Evolutionary conservation across 2,797 vertebrate genomes (phyloP), one percentile per base, ranked within the genome.

Genomic region (Sebastiscus tertius): DNA sequence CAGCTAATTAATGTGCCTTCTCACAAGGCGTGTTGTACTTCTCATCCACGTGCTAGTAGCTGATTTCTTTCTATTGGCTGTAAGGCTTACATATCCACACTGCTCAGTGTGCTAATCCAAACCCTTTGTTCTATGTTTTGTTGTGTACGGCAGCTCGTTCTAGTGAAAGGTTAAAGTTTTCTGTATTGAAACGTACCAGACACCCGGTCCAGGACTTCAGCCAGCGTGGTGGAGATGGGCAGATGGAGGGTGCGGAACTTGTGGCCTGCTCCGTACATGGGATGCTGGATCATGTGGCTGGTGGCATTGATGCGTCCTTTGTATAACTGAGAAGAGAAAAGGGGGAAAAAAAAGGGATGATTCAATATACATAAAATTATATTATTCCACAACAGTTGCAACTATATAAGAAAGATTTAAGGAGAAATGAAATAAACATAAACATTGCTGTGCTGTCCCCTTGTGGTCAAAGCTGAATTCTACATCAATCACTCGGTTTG

Each of bases 281-380:
- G 98, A 94, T 99, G 99, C 84, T 99, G 99, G 92, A 99, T 99
- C 91, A 99, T 96, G 34, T 99, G 99, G 92, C 99, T 99, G 73
- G 98, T 99, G 78, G 99, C 99, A 89, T 99, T 99, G 91, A 99
- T 99, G 93, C 99, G 97, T 80, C 99, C 99, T 95, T 99, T 99
- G 90, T 99, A 99, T 4, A 99, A 90, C 99, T 99, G 90, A 62
- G 92, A 1, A 34, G 9, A 63, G 31, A 1, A 77, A 16, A 29
- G 14, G 39, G 39, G 39, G 24, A 24, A 24, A 16, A 42, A 42
- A 42, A 42, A 6, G 39, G 1, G 39, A 42, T 16, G 39, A 42
- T 42, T 42, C 39, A 42, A 42, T 42, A 42, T 42, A 42, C 39
- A 18, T 46, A 18, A 46, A 46, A 46, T 46, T 5, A 46, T 46